Conservation (phyloP, 2,888 invertebrate species). For the Brachypterus glaber region DNA sequence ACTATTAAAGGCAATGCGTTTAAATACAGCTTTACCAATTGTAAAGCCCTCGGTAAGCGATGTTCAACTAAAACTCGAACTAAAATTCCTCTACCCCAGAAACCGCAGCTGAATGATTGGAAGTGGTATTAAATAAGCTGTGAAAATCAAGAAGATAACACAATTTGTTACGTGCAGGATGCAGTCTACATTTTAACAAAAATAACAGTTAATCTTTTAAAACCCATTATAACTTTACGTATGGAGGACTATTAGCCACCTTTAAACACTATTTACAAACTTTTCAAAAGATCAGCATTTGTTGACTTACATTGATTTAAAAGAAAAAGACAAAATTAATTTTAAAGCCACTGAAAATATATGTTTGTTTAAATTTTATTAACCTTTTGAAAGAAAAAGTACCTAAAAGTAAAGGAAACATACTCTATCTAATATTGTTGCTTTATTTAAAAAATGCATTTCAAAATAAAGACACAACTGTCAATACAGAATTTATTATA, state of each 20-base stretch:
- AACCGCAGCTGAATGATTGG: no score
- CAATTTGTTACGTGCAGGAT: background rate
- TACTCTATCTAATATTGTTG: background rate
- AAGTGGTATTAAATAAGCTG: no score
- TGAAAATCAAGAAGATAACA: background rate
- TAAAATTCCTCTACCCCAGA: no score
- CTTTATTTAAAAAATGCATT: background rate
- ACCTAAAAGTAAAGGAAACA: background rate
- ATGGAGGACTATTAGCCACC: background rate
- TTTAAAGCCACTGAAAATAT: slow-evolving; percentile 16
- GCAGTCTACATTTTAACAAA: background rate
- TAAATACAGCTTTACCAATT: background rate
- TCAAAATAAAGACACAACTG: slow-evolving; percentile 16
- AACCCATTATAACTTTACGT: background rate
- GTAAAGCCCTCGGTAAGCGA: no score
- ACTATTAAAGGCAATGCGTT: slow-evolving; percentile 11
- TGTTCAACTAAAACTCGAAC: no score
- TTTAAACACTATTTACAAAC: background rate
- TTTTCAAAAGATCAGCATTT: background rate
- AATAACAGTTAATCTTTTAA: background rate
- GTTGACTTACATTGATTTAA: background rate
- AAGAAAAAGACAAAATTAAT: slow-evolving; percentile 21
- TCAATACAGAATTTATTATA: slow-evolving; percentile 1
- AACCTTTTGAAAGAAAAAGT: no score
- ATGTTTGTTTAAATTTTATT: no score